Evolutionary conservation across 2,797 vertebrate species (phyloP).

Genomic region (Myotis findleyi): DNA sequence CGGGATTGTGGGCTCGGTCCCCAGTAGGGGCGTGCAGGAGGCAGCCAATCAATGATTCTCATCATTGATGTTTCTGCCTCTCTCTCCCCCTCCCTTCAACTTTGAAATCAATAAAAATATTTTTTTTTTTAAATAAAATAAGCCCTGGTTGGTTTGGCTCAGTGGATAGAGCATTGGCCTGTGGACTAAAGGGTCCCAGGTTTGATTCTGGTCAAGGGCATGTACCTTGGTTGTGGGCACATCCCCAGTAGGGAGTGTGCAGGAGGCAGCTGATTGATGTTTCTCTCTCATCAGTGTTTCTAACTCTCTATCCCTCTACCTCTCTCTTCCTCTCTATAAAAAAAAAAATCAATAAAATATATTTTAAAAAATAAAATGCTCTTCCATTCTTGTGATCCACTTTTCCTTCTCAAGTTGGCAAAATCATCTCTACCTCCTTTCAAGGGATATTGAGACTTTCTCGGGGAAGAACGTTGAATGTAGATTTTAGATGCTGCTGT

Average conservation of each 20-base stretch:
- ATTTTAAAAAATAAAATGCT: neutral
- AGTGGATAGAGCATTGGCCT: too few species aligned
- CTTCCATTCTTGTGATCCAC: neutral
- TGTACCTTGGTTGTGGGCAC: too few species aligned
- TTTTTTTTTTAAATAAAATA: neutral
- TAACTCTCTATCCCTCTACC: too few species aligned
- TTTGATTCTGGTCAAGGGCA: too few species aligned
- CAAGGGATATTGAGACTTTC: neutral
- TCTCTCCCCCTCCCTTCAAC: neutral
- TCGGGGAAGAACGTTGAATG: conserved; percentile 12
- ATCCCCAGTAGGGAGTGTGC: too few species aligned
- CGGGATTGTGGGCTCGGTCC: neutral
- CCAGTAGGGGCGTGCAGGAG: too few species aligned
- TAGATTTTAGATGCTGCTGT: neutral
- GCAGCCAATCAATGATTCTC: neutral
- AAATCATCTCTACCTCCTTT: neutral
- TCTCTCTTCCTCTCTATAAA: too few species aligned
- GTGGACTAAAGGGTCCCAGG: too few species aligned
- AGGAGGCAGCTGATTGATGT: too few species aligned
- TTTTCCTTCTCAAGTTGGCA: neutral
- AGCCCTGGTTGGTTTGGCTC: too few species aligned
- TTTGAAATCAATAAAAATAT: neutral
- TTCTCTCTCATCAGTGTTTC: too few species aligned
- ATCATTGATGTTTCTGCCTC: neutral
- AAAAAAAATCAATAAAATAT: neutral